phyloP scores from a whole-genome alignment of 2,113 vertebrate species.

The Neogobius melanostomus region DNA sequence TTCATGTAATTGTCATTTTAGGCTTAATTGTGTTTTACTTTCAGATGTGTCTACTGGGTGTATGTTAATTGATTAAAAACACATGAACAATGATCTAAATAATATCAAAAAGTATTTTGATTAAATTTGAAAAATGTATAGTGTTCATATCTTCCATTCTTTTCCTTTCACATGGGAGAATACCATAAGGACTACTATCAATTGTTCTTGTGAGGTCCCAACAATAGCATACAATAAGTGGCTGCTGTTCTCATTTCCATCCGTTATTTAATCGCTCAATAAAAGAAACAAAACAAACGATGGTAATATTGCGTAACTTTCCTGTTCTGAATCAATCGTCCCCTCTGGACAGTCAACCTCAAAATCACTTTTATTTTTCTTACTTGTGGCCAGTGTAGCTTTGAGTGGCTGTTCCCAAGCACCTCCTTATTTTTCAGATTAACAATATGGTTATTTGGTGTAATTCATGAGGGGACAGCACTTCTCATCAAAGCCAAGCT shows the following conservation, averaged over 20 bases:
- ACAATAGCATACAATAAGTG: background rate
- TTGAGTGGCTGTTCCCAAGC: background rate
- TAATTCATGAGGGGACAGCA: background rate
- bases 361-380: background rate
- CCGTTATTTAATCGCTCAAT: background rate
- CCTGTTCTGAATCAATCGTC: no score
- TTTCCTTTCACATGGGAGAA: background rate
- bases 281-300: background rate
- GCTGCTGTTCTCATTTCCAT: background rate
- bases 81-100: background rate
- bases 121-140: background rate
- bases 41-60: constrained; percentile 3
- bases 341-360: background rate
- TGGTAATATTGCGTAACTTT: background rate
- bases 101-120: background rate
- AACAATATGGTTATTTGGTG: constrained; percentile 7
- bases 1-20: constrained; percentile 1
- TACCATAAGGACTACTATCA: background rate
- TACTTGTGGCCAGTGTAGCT: background rate
- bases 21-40: background rate
- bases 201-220: background rate
- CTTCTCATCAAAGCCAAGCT: background rate
- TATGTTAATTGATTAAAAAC: background rate
- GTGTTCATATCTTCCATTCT: background rate
- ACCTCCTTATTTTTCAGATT: background rate